A percentile compares a stretch with the other conserved stretches of the same genome.
phyloP scores from a whole-genome alignment of 2,888 invertebrate genomes.

The Azorinus chamasolen region DNA sequence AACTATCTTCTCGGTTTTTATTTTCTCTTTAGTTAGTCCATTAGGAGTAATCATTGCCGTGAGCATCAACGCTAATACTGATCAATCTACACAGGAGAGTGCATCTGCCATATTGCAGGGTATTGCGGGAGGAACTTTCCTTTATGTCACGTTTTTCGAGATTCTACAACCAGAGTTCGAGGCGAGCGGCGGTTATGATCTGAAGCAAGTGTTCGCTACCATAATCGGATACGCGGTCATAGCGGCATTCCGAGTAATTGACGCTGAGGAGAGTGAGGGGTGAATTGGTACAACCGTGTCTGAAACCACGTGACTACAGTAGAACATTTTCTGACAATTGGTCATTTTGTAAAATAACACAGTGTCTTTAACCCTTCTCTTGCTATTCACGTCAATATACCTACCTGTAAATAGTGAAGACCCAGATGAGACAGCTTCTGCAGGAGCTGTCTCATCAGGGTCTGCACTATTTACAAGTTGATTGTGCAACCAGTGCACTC shows the following conservation, averaged over 20 bases:
- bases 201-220: conserved; percentile 8
- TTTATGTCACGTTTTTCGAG: conserved; percentile 33
- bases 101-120: not conserved
- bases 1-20: not conserved
- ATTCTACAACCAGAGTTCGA: conserved; percentile 19
- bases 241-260: conserved; percentile 9
- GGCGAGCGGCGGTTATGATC: conserved; percentile 4
- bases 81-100: not conserved
- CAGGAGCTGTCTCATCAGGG: too few species aligned
- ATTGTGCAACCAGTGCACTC: too few species aligned
- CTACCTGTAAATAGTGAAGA: too few species aligned
- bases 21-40: conserved; percentile 6
- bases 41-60: conserved; percentile 9
- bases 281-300: too few species aligned
- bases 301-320: too few species aligned
- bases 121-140: conserved; percentile 13
- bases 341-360: too few species aligned
- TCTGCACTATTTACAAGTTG: too few species aligned
- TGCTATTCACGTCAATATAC: too few species aligned
- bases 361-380: too few species aligned
- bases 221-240: conserved; percentile 21
- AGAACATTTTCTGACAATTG: too few species aligned
- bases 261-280: not conserved
- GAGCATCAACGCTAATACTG: not conserved
- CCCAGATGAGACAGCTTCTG: too few species aligned